Evolutionary conservation across 1,140 invertebrate species (phyloP), one percentile per base, ranked within the genome.

Genomic region (Dinoponera quadriceps): DNA sequence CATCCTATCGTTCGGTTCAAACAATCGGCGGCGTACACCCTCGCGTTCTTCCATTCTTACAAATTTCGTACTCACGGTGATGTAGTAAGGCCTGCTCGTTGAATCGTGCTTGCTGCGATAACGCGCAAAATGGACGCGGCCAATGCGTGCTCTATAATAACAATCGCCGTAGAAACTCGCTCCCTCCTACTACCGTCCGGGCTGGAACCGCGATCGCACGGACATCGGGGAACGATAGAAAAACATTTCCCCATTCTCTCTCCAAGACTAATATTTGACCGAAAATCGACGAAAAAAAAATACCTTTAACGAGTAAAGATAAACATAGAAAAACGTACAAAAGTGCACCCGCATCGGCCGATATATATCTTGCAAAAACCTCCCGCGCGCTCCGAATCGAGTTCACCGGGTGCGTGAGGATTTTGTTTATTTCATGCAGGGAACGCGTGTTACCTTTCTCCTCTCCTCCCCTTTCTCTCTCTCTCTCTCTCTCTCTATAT

Each of bases 21-120:
- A 78, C 51, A 57, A 71, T 69, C 38, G 38, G 38, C 38, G 44
- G 38, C 22, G 16, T 11, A 20, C 55, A 44, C 7, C 4, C 48
- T 22, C 63, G 18, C 18, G 75, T 48, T 3, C 27, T 48, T 71
- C 57, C n/a, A 63, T 68, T 71, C 54, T 68, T 80, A 57, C 75
- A n/a, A n/a, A 80, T 69, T 51, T 78, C 22, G 18, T 29, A 48
- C 11, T 22, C 57, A 5, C 22, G 18, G n/a, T 71, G 57, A 78
- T n/a, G 27, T 44, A 9, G 38, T 68, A 55, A 55, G 11, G 27
- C 20, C 59, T 68, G 73, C 63, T 83, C 62, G 44, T 63, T 83
- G 62, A 83, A 38, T 59, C 74, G 62, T 83, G 55, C 29, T 66
- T 62, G 22, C 60, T 1, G 14, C 60, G 62, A 83, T 83, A 83